Base-by-base conservation (phyloP, 2,113 vertebrate species). In the Eleginops maclovinus region DNA sequence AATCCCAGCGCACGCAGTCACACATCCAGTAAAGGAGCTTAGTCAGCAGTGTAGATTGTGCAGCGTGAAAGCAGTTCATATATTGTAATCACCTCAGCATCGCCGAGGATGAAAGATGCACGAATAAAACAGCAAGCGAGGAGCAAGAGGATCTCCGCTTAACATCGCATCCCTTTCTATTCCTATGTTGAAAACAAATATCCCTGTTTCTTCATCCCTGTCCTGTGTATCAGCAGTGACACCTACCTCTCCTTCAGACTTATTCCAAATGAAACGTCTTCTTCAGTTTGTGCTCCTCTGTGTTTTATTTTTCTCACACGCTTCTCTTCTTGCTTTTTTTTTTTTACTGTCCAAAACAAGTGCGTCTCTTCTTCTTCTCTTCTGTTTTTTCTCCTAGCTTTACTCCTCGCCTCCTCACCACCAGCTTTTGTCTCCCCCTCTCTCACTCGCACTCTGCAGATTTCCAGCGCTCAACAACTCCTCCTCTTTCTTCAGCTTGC, bases 401-500 rank as follows among this genome's bases (percentile, higher is more conserved):
- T 64, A 68, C 71, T 87, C 79, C 78, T 85, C 76, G 56, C 72
- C 90, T 84, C 81, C 69, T 88, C 91, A 85, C 87, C 78, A 65
- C 81, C 89, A 87, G 88, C 91, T 82, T 83, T 83, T 85, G 91
- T 86, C 85, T 87, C 63, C 62, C 85, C 79, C 78, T 76, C 92
- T 86, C 83, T 76, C 83, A 62, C 87, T 56, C 90, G 79, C 87
- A 61, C 90, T 87, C 87, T 88, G 90, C 89, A 91, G 91, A 88
- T 91, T 84, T 81, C 90, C 84, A 75, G 83, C 59, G 77, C 85
- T 89, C 83, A 54, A 77, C 88, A 89, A 89, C 92, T 92, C 88
- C 90, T 91, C 90, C 90, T 92, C 91, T 79, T 89, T 66, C 82
- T 81, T 82, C 85, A 87, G 90, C 91, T 92, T 92, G 92, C 92